Percentiles rank a stretch among this genome's conserved stretches.
Evolutionary conservation across 2,888 invertebrate species (phyloP).

Genomic region (Ferdinandea cuprea): DNA sequence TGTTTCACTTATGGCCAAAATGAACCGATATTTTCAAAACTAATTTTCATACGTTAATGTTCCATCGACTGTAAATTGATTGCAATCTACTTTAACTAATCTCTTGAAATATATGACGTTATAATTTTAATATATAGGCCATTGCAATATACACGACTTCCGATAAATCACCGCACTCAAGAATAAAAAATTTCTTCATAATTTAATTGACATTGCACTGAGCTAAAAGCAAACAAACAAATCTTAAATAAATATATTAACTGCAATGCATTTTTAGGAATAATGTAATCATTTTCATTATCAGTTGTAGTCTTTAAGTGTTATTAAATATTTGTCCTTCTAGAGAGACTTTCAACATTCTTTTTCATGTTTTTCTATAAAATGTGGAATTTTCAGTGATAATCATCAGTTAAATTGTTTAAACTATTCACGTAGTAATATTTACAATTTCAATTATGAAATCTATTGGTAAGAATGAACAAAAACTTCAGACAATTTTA

Average conservation of each 20-base stretch:
- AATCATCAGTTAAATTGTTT: constrained; percentile 21
- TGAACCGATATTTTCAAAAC: too few species aligned
- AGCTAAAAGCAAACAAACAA: constrained; percentile 6
- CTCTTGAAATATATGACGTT: too few species aligned
- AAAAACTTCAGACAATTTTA: not conserved
- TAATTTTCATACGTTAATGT: too few species aligned
- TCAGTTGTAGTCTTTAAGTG: constrained; percentile 32
- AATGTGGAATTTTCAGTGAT: constrained; percentile 1
- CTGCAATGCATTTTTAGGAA: not conserved
- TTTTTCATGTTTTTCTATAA: constrained; percentile 30
- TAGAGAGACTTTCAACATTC: constrained; percentile 1
- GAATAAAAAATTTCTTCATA: not conserved
- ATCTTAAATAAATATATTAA: constrained; percentile 38
- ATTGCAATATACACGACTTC: too few species aligned
- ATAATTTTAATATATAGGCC: too few species aligned
- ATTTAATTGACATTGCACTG: constrained; percentile 13
- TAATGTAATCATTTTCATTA: constrained; percentile 10
- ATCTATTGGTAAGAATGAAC: constrained; percentile 28
- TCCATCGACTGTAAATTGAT: too few species aligned
- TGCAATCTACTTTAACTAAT: too few species aligned
- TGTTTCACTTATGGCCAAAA: too few species aligned
- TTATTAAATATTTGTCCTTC: not conserved
- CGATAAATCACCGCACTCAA: not conserved
- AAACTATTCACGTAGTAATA: not conserved
- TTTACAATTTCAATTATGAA: constrained; percentile 25